Base-by-base conservation (phyloP, 2,797 vertebrate genomes). In the Neoniphon sammara region DNA sequence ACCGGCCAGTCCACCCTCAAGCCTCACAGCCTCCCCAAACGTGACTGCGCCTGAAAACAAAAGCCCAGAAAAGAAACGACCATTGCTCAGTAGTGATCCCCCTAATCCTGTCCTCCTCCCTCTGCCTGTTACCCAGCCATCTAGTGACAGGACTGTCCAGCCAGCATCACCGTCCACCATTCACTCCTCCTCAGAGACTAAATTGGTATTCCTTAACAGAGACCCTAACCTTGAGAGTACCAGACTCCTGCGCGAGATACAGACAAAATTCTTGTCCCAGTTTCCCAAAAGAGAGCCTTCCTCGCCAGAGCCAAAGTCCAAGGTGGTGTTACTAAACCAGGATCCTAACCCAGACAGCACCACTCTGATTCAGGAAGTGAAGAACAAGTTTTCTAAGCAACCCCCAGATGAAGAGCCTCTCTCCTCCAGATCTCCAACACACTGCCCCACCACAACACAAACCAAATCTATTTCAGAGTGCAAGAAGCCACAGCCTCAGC, bases 51-150 rank as follows among this genome's bases (percentile, higher is more conserved):
- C 42, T 0, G 49, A 77, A 27, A 73, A 55, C 39, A 84, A 15
- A 42, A 88, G 83, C 72, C 73, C 75, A 11, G 55, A 31, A 8
- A 92, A 89, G 66, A 92, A 82, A 39, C 42, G 21, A 4, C 12
- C 59, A 1, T 25, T 70, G 12, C 5, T 83, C 14, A 89, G 75
- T 49, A 91, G 80, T 18, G 93, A 93, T 44, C 93, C 93, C 20
- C 93, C 93, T n/a, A 93, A 93, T 36, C 93, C 93, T 0, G 92
- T 91, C 25, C 70, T 93, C 7, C 78, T 93, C 44, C 84, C 87
- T 0, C 30, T 90, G 54, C 69, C 80, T 2, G 56, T 58, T 17
- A 70, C 42, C 20, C 77, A 59, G 8, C 66, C 52, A 7, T 0
- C 36, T 36, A 42, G 11, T 6, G 42, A 18, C n/a, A 39, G 14